These are phyloP conservation scores for Troides helena DNA, from an alignment of 2,888 invertebrate genomes.

Conservation along the genomic window DNA sequence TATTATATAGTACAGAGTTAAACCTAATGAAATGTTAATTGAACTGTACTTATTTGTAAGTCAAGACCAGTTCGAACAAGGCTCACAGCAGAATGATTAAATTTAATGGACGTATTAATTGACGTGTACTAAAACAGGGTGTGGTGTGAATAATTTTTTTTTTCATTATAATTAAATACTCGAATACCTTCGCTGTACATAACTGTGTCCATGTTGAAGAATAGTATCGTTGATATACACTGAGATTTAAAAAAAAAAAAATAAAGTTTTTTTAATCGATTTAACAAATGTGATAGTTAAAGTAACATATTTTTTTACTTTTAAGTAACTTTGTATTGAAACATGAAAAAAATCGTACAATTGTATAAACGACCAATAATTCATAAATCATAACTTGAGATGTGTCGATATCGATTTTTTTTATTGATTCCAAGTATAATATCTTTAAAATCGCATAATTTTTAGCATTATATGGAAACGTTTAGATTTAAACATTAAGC, in stretches of 20 bases:
- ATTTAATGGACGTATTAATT: constrained; percentile 14
- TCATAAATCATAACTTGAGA: too few species aligned
- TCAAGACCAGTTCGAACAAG: constrained; percentile 18
- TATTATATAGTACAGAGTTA: not conserved
- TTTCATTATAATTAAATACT: not conserved
- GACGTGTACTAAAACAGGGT: constrained; percentile 11
- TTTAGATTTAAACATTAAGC: not conserved
- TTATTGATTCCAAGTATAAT: too few species aligned
- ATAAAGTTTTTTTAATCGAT: too few species aligned
- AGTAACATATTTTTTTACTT: too few species aligned
- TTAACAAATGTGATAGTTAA: too few species aligned
- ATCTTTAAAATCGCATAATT: not conserved
- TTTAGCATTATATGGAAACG: not conserved
- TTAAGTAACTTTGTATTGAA: too few species aligned
- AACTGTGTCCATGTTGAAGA: not conserved
- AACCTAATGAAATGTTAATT: constrained; percentile 15
- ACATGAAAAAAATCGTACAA: too few species aligned
- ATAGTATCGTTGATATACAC: too few species aligned
- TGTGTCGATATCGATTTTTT: too few species aligned
- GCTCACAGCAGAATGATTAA: constrained; percentile 14
- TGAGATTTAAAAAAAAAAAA: too few species aligned
- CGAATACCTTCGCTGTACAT: not conserved
- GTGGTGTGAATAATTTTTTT: constrained; percentile 27
- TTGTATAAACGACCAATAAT: too few species aligned
- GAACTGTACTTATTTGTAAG: constrained; percentile 4